Evolutionary conservation across 2,888 invertebrate species (phyloP), one percentile per base, ranked within the genome.

Genomic region (Erebia epiphron): DNA sequence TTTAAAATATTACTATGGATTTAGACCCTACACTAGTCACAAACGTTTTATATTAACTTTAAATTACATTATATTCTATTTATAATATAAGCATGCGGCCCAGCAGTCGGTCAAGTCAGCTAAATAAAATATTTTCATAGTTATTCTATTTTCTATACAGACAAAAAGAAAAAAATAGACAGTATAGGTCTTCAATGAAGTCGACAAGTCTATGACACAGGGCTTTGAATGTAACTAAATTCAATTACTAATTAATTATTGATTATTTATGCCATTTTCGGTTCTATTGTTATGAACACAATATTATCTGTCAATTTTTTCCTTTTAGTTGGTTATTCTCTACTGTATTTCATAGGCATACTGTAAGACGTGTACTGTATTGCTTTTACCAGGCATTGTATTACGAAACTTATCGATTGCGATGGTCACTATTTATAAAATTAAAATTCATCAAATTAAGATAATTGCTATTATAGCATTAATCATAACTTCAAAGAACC

Each of bases 41-140:
- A 56, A 56, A 54, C 54, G 9, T 8, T 54, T 56, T 2, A 56
- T 56, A 21, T 56, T 21, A 52, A 18, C n/a, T 54, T 26, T 56
- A 2, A 26, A 21, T 57, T 57, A 57, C 26, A 13, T 57, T 4
- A 13, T 57, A 13, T 13, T 57, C 3, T 57, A 21, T 21, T n/a
- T 54, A 54, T 54, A 54, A 54, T 54, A 54, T 54, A 57, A 57
- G 57, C 26, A 9, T 57, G 4, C 21, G n/a, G 60, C 41, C 9
- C 60, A 1, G 60, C 60, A n/a, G 60, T 3, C 60, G 16, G 60
- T 43, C 60, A 16, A 60, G 14, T 16, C 16, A 60, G 60, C 10
- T 60, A 11, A 60, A 60, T 16, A 16, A 41, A 58, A 41, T 60
- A 60, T 60, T 16, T 60, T 43, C 56, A 60, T 60, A 41, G 43